Conservation (phyloP, 1,140 invertebrate species). For the Drusus annulatus region DNA sequence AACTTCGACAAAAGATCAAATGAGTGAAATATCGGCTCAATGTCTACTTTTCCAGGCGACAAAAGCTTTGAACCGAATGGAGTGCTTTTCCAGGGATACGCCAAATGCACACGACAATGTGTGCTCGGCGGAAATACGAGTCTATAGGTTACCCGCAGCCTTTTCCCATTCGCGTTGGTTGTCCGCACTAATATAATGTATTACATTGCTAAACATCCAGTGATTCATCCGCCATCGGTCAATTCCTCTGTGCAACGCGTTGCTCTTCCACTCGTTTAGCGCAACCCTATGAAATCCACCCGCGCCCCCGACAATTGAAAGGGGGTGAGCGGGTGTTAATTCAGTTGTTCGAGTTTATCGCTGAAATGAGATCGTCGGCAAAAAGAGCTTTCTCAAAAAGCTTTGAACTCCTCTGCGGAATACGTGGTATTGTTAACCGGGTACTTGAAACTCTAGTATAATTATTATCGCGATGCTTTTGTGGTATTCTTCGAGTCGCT, state of each 20-base stretch:
- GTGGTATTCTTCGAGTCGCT: background rate
- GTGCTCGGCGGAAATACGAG: no score
- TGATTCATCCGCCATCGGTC: no score
- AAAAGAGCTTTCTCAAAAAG: background rate
- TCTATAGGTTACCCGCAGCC: no score
- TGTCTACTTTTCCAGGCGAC: constrained; percentile 1
- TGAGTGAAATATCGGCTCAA: constrained; percentile 30
- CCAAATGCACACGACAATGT: background rate
- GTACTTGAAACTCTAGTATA: constrained; percentile 23
- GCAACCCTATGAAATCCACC: no score
- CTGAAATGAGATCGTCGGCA: constrained; percentile 24
- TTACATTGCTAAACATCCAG: no score
- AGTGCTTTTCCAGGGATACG: background rate
- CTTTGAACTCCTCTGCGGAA: constrained; percentile 2
- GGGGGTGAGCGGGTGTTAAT: constrained; percentile 10
- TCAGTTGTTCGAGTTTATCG: constrained; percentile 35
- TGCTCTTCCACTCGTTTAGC: no score
- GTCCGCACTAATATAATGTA: no score
- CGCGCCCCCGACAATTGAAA: background rate
- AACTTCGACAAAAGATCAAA: constrained; percentile 35
- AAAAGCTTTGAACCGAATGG: background rate
- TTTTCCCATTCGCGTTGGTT: no score
- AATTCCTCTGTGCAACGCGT: no score
- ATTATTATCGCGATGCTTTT: constrained; percentile 25
- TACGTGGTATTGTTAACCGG: background rate